These are phyloP conservation scores for Unio pictorum DNA, from an alignment of 2,888 invertebrate species.

Conservation along the genomic window DNA sequence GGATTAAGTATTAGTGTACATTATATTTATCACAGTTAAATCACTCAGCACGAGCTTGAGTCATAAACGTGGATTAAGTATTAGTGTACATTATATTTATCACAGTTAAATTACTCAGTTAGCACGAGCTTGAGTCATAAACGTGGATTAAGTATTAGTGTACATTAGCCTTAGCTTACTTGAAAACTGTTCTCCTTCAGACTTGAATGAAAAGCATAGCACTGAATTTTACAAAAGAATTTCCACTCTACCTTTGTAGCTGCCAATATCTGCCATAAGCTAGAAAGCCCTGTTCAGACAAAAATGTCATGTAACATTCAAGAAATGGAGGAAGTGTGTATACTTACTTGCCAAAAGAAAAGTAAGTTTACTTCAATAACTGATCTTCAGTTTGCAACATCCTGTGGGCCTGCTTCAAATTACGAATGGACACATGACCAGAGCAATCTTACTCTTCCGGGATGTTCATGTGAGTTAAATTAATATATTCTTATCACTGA, in stretches of 20 bases:
- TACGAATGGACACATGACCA: slow-evolving; percentile 61
- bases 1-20: too few species aligned
- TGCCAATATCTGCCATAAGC: slow-evolving; percentile 22
- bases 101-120: too few species aligned
- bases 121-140: too few species aligned
- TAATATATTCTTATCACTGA: background rate
- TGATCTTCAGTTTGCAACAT: slow-evolving; percentile 16
- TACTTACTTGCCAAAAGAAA: slow-evolving; percentile 43
- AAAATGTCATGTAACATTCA: slow-evolving; percentile 43
- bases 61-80: too few species aligned
- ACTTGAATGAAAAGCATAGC: too few species aligned
- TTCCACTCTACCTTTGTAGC: slow-evolving; percentile 7
- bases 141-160: too few species aligned
- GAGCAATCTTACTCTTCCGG: slow-evolving; percentile 53
- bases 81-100: too few species aligned
- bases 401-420: slow-evolving; percentile 58
- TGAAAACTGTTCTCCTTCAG: too few species aligned
- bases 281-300: slow-evolving; percentile 49
- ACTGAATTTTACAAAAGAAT: too few species aligned
- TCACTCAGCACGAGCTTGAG: too few species aligned
- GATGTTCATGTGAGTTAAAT: slow-evolving; percentile 61
- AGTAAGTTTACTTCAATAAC: slow-evolving; percentile 38
- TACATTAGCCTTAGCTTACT: too few species aligned
- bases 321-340: slow-evolving; percentile 51
- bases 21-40: too few species aligned